Evolutionary conservation across 2,113 vertebrate genomes (phyloP).

Genomic region (Casuarius casuarius): DNA sequence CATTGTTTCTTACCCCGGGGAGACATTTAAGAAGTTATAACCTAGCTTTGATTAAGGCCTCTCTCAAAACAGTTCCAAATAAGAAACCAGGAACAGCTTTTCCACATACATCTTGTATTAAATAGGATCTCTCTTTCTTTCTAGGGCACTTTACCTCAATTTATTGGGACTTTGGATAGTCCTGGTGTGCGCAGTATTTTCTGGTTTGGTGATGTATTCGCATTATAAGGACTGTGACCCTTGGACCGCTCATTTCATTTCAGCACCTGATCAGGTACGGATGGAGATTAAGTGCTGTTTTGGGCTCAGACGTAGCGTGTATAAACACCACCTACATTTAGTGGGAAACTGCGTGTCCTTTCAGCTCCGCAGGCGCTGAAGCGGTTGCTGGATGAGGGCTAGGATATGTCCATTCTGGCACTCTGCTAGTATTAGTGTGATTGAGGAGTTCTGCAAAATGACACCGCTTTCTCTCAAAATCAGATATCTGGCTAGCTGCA

Average conservation of each 20-base stretch:
- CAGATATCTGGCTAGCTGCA: not conserved
- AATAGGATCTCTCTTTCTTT: not conserved
- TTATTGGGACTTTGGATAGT: slow-evolving; percentile 86
- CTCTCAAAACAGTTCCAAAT: not conserved
- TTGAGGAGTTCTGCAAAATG: accelerated
- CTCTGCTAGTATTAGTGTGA: not conserved
- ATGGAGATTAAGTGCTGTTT: not conserved
- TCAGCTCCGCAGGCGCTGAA: not conserved
- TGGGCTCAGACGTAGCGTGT: not conserved
- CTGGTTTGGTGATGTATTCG: slow-evolving; percentile 86
- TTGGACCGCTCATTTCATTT: slow-evolving; percentile 82
- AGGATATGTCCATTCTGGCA: not conserved
- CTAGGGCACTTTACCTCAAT: slow-evolving; percentile 87
- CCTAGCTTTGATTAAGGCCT: not conserved
- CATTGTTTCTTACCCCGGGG: not conserved
- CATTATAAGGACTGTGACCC: slow-evolving; percentile 85
- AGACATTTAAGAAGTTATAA: not conserved
- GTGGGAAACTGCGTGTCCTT: not conserved
- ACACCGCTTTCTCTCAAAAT: not conserved
- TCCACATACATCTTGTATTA: not conserved
- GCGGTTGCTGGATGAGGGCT: not conserved
- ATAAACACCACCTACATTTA: not conserved
- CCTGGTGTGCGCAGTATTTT: slow-evolving; percentile 81
- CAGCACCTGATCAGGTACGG: slow-evolving; percentile 87
- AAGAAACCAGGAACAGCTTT: not conserved